Evolutionary conservation across 2,797 vertebrate genomes (phyloP).

Genomic region (Clarias platycephalus): DNA sequence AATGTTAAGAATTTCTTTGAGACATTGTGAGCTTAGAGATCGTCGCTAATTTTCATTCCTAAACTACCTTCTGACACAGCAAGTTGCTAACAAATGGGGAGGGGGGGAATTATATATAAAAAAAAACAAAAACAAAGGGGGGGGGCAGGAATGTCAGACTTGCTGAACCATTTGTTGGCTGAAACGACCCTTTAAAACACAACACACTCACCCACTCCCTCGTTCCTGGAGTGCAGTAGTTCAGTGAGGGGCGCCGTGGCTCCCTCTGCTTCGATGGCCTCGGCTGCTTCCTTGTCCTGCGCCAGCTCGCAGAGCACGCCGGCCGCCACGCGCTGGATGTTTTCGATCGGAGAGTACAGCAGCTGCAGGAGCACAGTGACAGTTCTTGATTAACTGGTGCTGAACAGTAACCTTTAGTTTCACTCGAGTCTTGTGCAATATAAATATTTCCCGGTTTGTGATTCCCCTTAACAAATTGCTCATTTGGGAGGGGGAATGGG

Average conservation of each 20-base stretch:
- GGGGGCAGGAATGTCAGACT: neutral
- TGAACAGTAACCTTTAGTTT: neutral
- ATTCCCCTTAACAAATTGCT: neutral
- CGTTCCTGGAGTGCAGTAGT: constrained; percentile 94
- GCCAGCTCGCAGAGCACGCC: constrained; percentile 98
- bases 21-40: no score
- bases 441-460: neutral
- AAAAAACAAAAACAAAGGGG: neutral
- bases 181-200: neutral
- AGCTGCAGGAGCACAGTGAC: constrained; percentile 69
- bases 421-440: neutral
- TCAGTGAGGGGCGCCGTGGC: constrained; percentile 96
- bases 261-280: constrained; percentile 96
- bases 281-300: constrained; percentile 97
- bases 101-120: no score
- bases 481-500: no score
- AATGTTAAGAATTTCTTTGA: no score
- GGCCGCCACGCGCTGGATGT: constrained; percentile 96
- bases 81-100: neutral
- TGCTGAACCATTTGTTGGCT: neutral
- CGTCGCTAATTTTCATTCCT: neutral
- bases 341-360: constrained; percentile 97
- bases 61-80: neutral
- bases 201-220: constrained; percentile 89
- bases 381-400: neutral